phyloP scores from a whole-genome alignment of 2,888 invertebrate genomes.

The Agrochola litura region DNA sequence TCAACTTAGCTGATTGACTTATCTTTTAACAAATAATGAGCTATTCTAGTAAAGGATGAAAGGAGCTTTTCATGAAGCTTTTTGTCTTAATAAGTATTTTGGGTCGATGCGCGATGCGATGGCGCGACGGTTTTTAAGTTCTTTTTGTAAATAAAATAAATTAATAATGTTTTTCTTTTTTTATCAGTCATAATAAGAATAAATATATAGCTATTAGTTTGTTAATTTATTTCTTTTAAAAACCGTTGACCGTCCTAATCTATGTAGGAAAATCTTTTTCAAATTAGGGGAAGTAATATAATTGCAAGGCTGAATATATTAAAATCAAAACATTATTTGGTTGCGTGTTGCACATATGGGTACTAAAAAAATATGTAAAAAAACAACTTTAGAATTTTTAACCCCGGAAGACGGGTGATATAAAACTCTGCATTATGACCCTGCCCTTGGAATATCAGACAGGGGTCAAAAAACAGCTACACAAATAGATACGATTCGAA shows the following conservation, averaged over 20 bases:
- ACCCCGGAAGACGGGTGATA: background rate
- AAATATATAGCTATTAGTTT: constrained; percentile 4
- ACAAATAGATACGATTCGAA: background rate
- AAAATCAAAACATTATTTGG: constrained; percentile 29
- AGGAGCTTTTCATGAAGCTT: background rate
- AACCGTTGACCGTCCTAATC: constrained; percentile 45
- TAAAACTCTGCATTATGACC: background rate
- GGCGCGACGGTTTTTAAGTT: too few relatives aligned
- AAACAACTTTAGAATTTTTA: background rate
- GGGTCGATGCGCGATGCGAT: too few relatives aligned
- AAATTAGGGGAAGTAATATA: constrained; percentile 61
- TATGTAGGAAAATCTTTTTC: constrained; percentile 59
- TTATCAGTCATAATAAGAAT: constrained; percentile 4
- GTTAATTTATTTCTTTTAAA: constrained; percentile 18
- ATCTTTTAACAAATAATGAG: background rate
- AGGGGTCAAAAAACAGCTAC: background rate
- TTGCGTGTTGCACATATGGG: constrained; percentile 14
- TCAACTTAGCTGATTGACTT: too few relatives aligned
- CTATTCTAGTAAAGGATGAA: background rate
- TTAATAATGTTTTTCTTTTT: background rate
- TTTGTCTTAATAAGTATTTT: too few relatives aligned
- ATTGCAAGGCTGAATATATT: constrained; percentile 63
- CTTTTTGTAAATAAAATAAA: too few relatives aligned
- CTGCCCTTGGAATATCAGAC: background rate
- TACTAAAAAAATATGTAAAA: background rate